A percentile compares a stretch with the other conserved stretches of the same genome.
Conservation (phyloP, 2,797 vertebrate genomes). For the Cheirogaleus major region DNA sequence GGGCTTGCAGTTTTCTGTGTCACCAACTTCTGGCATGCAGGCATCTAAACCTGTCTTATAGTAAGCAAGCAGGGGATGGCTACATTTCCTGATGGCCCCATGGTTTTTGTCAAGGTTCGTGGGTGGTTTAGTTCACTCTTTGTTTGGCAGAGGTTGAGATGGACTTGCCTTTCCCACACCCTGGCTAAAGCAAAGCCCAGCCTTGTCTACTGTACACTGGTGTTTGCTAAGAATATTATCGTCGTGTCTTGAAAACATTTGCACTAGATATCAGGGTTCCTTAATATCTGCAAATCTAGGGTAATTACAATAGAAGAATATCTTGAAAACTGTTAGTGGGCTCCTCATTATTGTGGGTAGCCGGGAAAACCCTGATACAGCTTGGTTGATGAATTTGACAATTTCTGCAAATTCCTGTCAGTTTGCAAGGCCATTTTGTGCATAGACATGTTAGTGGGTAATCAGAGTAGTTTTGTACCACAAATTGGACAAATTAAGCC, state of each 20-base stretch:
- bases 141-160: neutral
- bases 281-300: neutral
- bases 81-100: neutral
- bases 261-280: neutral
- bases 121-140: neutral
- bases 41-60: neutral
- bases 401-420: constrained; percentile 80
- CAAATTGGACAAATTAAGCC: constrained; percentile 77
- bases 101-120: neutral
- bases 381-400: constrained; percentile 75
- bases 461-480: constrained; percentile 80
- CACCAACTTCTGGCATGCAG: neutral
- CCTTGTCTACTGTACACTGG: neutral
- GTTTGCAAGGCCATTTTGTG: constrained; percentile 73
- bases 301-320: constrained; percentile 26
- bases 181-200: neutral
- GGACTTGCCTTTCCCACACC: neutral
- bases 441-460: constrained; percentile 63
- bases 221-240: neutral
- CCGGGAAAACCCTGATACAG: constrained; percentile 50
- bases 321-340: neutral
- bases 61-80: neutral
- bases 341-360: neutral
- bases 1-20: neutral
- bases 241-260: constrained; percentile 1